Evolutionary conservation across 2,797 vertebrate genomes (phyloP).

Genomic region (Synanceia verrucosa): DNA sequence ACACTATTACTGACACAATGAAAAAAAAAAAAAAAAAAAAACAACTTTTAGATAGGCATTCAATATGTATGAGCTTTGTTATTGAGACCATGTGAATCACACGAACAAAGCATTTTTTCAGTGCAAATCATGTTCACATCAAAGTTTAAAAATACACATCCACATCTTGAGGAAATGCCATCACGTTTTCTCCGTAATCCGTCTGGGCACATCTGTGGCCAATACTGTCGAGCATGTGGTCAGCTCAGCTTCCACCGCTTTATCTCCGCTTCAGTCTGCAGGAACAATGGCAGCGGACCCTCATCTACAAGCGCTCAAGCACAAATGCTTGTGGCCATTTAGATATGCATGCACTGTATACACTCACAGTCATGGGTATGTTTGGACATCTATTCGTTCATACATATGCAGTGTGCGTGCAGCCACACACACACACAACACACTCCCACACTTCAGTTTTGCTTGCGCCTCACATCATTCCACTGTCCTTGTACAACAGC

Average conservation of each 20-base stretch:
- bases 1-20: conserved; percentile 22
- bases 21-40: conserved; percentile 1
- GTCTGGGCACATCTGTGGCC: conserved; percentile 79
- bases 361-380: not conserved
- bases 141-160: conserved; percentile 88
- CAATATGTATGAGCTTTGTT: conserved; percentile 82
- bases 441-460: not conserved
- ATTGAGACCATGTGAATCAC: conserved; percentile 88
- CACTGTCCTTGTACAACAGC: conserved; percentile 19
- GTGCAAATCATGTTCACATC: conserved; percentile 89
- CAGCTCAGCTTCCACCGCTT: conserved; percentile 68
- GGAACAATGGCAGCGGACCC: conserved; percentile 58
- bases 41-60: conserved; percentile 58
- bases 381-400: not conserved
- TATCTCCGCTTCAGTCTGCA: conserved; percentile 64
- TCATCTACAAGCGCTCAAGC: conserved; percentile 19
- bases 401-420: not conserved
- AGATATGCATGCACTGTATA: conserved; percentile 2
- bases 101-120: conserved; percentile 91
- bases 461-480: conserved; percentile 1
- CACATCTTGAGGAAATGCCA: conserved; percentile 93
- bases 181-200: conserved; percentile 85
- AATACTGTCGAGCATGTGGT: conserved; percentile 78
- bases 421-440: not conserved
- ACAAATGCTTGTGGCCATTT: conserved; percentile 4